Base-by-base conservation (phyloP, 1,140 invertebrate species). In the Arion vulgaris region DNA sequence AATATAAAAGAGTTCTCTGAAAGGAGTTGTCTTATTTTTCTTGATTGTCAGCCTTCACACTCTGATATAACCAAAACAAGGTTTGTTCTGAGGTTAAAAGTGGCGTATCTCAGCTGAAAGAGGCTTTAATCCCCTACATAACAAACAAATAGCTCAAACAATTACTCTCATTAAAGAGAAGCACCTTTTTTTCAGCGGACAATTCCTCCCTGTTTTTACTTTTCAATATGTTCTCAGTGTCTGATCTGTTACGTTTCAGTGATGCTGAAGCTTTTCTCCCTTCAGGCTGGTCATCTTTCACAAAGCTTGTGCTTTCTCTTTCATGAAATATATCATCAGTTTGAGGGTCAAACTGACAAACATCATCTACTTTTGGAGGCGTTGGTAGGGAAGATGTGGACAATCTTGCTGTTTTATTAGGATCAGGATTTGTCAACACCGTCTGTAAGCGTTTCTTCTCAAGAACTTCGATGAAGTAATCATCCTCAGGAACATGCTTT, bases 401-500 rank as follows among this genome's bases (percentile, higher is more conserved):
- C 1, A 38, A 72, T 23, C 28, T 38, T 39, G 36, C 39, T 19
- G 38, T 41, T 53, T 28, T 45, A 1, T 7, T 26, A 9, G 41
- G 53, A 1, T 66, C 57, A 57, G 76, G 34, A 38, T 78, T 53
- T 26, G 41, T 32, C 0, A n/a, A 23, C 2, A 34, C 74, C 53
- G 73, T 41, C 45, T 76, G 41, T 17, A 49, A 36, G 13, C 41
- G 17, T 49, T 71, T 69, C n/a, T 51, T 34, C 34, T 74, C 69
- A 17, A 75, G 72, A 39, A 74, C n/a, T 13, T 95, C 95, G 1
- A 96, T 93, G 0, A 95, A 88, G 90, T 94, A 95, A 0, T 91
- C 87, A 0, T 88, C 89, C 86, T 95, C 95, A 45, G 93, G 88
- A 5, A 95, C 92, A 7, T 93, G 90, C 28, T 89, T 87, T 0